These are phyloP conservation scores for Sphaeridia pumilis DNA, from an alignment of 2,888 invertebrate species.

Conservation along the genomic window DNA sequence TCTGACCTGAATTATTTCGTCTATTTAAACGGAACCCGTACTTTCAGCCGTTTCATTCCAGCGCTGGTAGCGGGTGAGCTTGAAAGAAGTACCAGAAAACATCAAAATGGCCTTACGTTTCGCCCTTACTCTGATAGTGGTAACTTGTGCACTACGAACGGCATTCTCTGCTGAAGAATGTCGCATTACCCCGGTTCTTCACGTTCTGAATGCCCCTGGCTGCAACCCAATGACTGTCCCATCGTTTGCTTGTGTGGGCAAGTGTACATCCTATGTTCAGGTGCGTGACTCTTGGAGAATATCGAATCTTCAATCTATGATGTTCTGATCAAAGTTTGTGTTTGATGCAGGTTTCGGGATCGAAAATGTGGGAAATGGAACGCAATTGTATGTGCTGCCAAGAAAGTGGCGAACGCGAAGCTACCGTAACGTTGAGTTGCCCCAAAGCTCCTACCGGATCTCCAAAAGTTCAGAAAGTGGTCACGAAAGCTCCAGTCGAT, in stretches of 20 bases:
- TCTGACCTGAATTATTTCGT: too few relatives aligned
- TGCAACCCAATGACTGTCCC: conserved; percentile 87
- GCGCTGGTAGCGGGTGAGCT: too few relatives aligned
- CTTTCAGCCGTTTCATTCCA: too few relatives aligned
- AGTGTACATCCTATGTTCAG: conserved; percentile 84
- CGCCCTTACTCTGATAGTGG: too few relatives aligned
- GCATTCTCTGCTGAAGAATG: conserved; percentile 68
- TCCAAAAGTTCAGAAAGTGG: conserved; percentile 71
- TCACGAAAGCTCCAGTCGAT: conserved; percentile 82
- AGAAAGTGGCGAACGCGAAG: conserved; percentile 83
- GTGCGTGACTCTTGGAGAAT: conserved; percentile 43
- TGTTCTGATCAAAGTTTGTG: too few relatives aligned
- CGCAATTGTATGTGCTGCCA: conserved; percentile 91
- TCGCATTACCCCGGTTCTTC: conserved; percentile 80
- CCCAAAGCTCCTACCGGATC: conserved; percentile 79
- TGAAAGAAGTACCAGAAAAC: too few relatives aligned
- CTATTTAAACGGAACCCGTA: too few relatives aligned
- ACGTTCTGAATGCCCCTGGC: conserved; percentile 79
- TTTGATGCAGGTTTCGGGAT: conserved; percentile 66
- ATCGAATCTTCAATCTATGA: too few relatives aligned
- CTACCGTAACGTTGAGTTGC: conserved; percentile 74
- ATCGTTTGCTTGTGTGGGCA: conserved; percentile 81
- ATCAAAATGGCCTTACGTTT: too few relatives aligned
- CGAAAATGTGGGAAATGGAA: conserved; percentile 94
- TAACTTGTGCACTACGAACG: too few relatives aligned